A percentile compares a stretch with the other conserved stretches of the same genome.
Conservation (phyloP, 1,140 invertebrate species). For the Brachionus manjavacas region DNA sequence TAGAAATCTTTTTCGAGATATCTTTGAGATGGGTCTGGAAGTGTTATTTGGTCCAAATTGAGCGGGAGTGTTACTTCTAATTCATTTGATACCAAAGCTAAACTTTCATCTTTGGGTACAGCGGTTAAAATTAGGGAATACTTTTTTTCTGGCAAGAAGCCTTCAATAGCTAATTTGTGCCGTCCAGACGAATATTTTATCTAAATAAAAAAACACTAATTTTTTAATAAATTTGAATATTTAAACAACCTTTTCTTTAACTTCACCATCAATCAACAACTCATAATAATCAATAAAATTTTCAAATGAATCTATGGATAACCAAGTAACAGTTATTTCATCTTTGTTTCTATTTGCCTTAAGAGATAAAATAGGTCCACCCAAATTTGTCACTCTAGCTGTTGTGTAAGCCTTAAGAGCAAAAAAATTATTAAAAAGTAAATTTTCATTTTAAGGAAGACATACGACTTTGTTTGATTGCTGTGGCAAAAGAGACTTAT, state of each 20-base stretch:
- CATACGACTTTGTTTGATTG: conserved; percentile 53
- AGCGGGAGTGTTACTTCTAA: conserved; percentile 52
- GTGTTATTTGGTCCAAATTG: conserved; percentile 47
- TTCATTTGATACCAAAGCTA: conserved; percentile 53
- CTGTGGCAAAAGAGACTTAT: conserved; percentile 47
- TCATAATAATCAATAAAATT: conserved; percentile 51
- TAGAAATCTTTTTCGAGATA: conserved; percentile 53
- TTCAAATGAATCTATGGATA: conserved; percentile 49
- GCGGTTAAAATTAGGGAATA: conserved; percentile 54
- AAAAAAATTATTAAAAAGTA: not conserved
- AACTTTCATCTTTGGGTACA: conserved; percentile 44
- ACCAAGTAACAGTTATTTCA: conserved; percentile 52
- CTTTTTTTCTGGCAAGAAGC: conserved; percentile 49
- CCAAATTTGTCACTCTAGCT: conserved; percentile 47
- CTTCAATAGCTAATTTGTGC: conserved; percentile 55
- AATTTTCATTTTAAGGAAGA: not conserved
- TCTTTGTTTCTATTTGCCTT: conserved; percentile 49
- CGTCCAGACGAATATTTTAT: conserved; percentile 52
- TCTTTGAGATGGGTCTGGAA: conserved; percentile 48
- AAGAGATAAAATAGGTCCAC: conserved; percentile 55
- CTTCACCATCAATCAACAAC: conserved; percentile 52
- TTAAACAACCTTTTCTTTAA: conserved; percentile 50
- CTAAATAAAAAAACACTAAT: not conserved
- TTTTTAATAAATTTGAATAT: conserved; percentile 46
- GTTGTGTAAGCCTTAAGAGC: conserved; percentile 44